phyloP scores from a whole-genome alignment of 2,888 invertebrate species.

The Phaonia tiefii region DNA sequence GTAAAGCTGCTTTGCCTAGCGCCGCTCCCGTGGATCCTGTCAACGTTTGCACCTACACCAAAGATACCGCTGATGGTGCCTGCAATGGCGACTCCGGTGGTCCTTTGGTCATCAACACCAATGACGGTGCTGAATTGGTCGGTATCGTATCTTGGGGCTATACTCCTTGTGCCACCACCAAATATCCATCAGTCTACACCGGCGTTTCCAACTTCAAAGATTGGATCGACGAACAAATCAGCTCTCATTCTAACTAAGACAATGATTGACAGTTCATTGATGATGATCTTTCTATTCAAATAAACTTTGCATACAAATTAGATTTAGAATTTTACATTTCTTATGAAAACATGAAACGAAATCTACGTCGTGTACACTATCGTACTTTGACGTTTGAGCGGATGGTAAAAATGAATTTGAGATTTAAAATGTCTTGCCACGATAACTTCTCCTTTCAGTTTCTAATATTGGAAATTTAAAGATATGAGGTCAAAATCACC shows the following conservation, averaged over 20 bases:
- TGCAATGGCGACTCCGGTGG: constrained; percentile 80
- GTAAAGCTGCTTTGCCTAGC: constrained; percentile 69
- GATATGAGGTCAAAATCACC: no score
- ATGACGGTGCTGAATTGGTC: constrained; percentile 69
- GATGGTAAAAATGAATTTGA: no score
- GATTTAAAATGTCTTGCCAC: no score
- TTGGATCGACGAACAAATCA: constrained; percentile 75
- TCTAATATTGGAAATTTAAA: no score
- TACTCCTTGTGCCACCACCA: constrained; percentile 79
- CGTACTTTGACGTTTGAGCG: no score
- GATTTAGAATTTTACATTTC: no score
- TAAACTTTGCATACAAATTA: no score
- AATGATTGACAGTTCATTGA: neutral
- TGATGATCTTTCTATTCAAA: no score
- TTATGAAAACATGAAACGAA: no score
- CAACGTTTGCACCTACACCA: constrained; percentile 74
- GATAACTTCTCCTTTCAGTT: no score
- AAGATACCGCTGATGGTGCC: constrained; percentile 78
- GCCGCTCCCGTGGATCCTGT: constrained; percentile 63
- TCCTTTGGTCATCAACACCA: constrained; percentile 71
- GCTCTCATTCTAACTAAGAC: neutral
- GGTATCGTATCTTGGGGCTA: constrained; percentile 82
- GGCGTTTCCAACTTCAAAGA: constrained; percentile 72
- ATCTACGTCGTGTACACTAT: no score
- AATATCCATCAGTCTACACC: constrained; percentile 80